Conservation (phyloP, 35 echinoderm and acorn worm genomes). For the Ophioderma brevispina region DNA sequence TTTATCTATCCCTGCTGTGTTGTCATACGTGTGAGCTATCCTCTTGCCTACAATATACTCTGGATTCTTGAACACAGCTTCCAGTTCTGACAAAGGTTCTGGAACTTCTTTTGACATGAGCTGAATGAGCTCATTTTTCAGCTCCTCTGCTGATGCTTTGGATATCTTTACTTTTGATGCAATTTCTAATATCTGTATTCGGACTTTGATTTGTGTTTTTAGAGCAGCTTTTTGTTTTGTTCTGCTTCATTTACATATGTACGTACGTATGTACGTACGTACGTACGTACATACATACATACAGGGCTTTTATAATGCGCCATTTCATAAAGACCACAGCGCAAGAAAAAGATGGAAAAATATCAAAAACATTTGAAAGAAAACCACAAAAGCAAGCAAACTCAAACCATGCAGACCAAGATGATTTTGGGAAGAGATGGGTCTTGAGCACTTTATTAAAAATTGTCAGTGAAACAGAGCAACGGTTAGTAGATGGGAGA, state of each 20-base stretch:
- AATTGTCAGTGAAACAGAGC: too few species aligned
- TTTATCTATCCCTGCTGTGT: not conserved
- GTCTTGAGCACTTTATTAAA: too few species aligned
- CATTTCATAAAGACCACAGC: too few species aligned
- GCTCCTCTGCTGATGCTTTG: not conserved
- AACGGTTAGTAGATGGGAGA: too few species aligned
- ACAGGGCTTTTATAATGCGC: too few species aligned
- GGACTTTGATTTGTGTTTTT: not conserved
- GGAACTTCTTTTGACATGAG: not conserved
- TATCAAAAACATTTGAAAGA: too few species aligned
- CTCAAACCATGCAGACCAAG: too few species aligned
- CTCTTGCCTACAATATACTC: not conserved
- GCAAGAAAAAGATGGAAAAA: too few species aligned
- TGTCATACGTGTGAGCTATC: not conserved
- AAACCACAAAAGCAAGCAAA: too few species aligned
- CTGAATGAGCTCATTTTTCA: not conserved
- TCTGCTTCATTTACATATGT: not conserved
- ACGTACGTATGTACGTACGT: too few species aligned
- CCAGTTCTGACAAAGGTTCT: not conserved
- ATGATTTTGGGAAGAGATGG: too few species aligned
- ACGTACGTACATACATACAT: too few species aligned
- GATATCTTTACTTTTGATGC: not conserved
- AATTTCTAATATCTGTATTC: not conserved
- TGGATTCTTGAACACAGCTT: not conserved
- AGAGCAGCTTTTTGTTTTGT: not conserved